Conservation (phyloP, 2,797 vertebrate species). For the Rhadinocentrus ornatus region DNA sequence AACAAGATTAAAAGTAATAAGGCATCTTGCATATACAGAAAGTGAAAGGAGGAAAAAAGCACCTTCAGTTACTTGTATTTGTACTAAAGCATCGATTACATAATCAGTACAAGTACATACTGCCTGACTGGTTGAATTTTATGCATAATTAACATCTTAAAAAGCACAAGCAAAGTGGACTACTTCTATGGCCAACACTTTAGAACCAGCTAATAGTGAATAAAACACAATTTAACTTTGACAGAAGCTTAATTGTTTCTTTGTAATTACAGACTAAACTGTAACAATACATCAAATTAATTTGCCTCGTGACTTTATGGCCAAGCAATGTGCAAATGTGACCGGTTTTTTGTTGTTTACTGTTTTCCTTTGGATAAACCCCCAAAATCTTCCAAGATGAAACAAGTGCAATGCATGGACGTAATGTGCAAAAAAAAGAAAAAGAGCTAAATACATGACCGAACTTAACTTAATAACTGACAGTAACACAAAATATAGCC, state of each 20-base stretch:
- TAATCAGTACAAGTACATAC: slow-evolving; percentile 66
- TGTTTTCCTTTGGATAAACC: slow-evolving; percentile 51
- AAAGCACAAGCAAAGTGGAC: slow-evolving; percentile 44
- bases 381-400: slow-evolving; percentile 44
- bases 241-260: slow-evolving; percentile 12
- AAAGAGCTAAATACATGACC: slow-evolving; percentile 53
- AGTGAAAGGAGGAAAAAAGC: slow-evolving; percentile 57
- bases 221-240: slow-evolving; percentile 9
- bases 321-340: slow-evolving; percentile 66
- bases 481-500: slow-evolving; percentile 59
- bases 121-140: slow-evolving; percentile 50
- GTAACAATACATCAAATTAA: slow-evolving; percentile 28
- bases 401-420: slow-evolving; percentile 80
- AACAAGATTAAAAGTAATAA: slow-evolving; percentile 77
- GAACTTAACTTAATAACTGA: slow-evolving; percentile 48
- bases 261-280: slow-evolving; percentile 30
- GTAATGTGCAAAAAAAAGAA: slow-evolving; percentile 81
- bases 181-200: slow-evolving; percentile 13
- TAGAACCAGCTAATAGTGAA: slow-evolving; percentile 29
- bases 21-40: slow-evolving; percentile 83
- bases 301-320: slow-evolving; percentile 36
- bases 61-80: slow-evolving; percentile 69
- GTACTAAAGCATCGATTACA: slow-evolving; percentile 64
- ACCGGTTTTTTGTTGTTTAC: slow-evolving; percentile 49
- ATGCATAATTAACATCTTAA: slow-evolving; percentile 53